A percentile compares a stretch with the other conserved stretches of the same genome.
Evolutionary conservation across 1,140 invertebrate genomes (phyloP).

Genomic region (Eulimnadia texana): DNA sequence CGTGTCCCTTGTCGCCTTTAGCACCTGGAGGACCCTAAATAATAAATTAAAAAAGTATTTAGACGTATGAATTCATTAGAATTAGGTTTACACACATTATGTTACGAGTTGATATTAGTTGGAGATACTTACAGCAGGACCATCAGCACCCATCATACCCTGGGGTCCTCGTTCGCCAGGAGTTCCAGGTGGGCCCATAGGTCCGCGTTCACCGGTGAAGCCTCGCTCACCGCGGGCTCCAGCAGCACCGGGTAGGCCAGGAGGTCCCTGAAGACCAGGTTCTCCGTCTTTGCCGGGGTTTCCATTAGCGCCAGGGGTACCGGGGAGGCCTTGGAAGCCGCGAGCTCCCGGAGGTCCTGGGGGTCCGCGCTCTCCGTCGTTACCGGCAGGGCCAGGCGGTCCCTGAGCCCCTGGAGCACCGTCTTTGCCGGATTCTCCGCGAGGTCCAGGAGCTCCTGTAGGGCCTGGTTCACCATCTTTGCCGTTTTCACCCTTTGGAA

Average conservation of each 20-base stretch:
- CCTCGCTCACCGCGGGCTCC: constrained; percentile 28
- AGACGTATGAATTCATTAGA: too few species aligned
- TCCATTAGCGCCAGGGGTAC: constrained; percentile 50
- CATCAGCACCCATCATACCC: constrained; percentile 51
- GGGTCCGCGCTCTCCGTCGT: constrained; percentile 54
- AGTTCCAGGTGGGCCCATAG: constrained; percentile 27
- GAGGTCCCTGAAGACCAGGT: constrained; percentile 44
- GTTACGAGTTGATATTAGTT: constrained; percentile 21
- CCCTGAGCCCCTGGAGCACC: constrained; percentile 51
- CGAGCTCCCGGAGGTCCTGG: constrained; percentile 54
- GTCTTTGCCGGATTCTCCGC: constrained; percentile 61
- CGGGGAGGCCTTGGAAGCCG: constrained; percentile 68
- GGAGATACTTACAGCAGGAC: constrained; percentile 39
- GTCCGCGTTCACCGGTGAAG: constrained; percentile 39
- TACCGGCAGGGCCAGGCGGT: constrained; percentile 46
- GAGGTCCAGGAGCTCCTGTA: constrained; percentile 37
- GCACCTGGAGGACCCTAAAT: constrained; percentile 46
- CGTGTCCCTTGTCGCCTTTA: constrained; percentile 56
- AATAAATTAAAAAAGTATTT: constrained; percentile 7
- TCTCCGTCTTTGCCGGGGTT: constrained; percentile 62
- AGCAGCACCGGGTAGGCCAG: constrained; percentile 36
- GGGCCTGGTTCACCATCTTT: constrained; percentile 62
- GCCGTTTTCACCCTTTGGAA: constrained; percentile 51
- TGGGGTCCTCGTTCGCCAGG: constrained; percentile 49
- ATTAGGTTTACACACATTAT: too few species aligned